Conservation (phyloP, 1,140 invertebrate genomes). For the Ceratina japonica region DNA sequence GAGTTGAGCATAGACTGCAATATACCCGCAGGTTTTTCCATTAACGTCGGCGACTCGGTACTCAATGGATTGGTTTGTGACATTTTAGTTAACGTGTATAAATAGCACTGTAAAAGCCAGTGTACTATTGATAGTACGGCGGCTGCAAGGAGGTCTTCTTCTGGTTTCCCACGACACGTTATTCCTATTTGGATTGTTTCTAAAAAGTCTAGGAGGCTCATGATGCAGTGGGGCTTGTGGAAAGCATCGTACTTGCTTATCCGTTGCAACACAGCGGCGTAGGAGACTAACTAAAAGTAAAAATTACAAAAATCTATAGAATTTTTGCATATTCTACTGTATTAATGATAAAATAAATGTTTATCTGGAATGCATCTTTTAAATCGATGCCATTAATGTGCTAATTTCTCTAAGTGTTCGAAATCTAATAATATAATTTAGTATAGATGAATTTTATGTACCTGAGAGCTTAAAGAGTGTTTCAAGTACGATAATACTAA, state of each 20-base stretch:
- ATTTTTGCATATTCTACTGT: background rate
- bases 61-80: slow-evolving; percentile 77
- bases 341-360: background rate
- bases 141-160: slow-evolving; percentile 88
- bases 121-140: slow-evolving; percentile 88
- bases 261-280: slow-evolving; percentile 91
- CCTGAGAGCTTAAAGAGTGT: slow-evolving; percentile 92
- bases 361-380: too few species aligned
- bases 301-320: too few species aligned
- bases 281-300: slow-evolving; percentile 87
- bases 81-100: slow-evolving; percentile 81
- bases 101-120: slow-evolving; percentile 91
- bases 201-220: slow-evolving; percentile 91
- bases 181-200: slow-evolving; percentile 88
- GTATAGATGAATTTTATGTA: slow-evolving; percentile 60
- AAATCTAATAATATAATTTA: background rate
- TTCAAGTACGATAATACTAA: slow-evolving; percentile 94
- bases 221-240: slow-evolving; percentile 92
- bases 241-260: slow-evolving; percentile 94
- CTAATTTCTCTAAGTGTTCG: too few species aligned
- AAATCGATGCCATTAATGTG: too few species aligned
- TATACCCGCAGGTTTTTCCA: slow-evolving; percentile 85
- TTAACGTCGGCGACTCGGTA: slow-evolving; percentile 81
- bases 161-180: slow-evolving; percentile 87
- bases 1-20: slow-evolving; percentile 86